Evolutionary conservation across 1,140 invertebrate species (phyloP).

Genomic region (Aricia agestis): DNA sequence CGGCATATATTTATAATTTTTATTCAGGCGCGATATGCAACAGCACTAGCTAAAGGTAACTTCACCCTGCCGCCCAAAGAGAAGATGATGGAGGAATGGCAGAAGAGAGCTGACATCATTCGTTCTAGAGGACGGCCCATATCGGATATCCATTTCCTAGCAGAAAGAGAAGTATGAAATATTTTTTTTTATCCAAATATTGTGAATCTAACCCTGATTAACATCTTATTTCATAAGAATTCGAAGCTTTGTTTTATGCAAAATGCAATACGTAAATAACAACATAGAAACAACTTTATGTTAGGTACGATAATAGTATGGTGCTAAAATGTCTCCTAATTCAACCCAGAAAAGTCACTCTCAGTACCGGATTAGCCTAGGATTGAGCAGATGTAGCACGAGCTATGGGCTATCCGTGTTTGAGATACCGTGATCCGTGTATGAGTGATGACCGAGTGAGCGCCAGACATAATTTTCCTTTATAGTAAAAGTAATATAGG

Average conservation of each 20-base stretch:
- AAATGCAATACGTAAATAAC: not conserved
- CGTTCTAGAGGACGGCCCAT: conserved; percentile 39
- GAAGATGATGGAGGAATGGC: conserved; percentile 62
- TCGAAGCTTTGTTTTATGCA: not conserved
- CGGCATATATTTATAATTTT: not conserved
- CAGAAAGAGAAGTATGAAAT: conserved; percentile 51
- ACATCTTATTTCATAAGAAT: not conserved
- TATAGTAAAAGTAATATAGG: too few relatives aligned
- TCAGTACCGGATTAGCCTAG: too few relatives aligned
- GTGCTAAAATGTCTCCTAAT: too few relatives aligned
- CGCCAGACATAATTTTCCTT: too few relatives aligned
- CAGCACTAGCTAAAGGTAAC: conserved; percentile 56
- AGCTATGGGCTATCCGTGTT: too few relatives aligned
- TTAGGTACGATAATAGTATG: not conserved
- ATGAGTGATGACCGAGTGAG: too few relatives aligned
- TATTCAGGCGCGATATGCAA: conserved; percentile 52
- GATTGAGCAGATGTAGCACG: too few relatives aligned
- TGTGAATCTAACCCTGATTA: not conserved
- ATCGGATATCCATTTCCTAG: conserved; percentile 54
- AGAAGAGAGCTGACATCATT: conserved; percentile 38
- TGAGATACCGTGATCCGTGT: too few relatives aligned
- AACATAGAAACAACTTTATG: not conserved
- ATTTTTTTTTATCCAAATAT: not conserved
- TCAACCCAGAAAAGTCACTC: too few relatives aligned
- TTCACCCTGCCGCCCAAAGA: conserved; percentile 52